phyloP scores from a whole-genome alignment of 2,888 invertebrate species.

The Drosophila fungiperda region DNA sequence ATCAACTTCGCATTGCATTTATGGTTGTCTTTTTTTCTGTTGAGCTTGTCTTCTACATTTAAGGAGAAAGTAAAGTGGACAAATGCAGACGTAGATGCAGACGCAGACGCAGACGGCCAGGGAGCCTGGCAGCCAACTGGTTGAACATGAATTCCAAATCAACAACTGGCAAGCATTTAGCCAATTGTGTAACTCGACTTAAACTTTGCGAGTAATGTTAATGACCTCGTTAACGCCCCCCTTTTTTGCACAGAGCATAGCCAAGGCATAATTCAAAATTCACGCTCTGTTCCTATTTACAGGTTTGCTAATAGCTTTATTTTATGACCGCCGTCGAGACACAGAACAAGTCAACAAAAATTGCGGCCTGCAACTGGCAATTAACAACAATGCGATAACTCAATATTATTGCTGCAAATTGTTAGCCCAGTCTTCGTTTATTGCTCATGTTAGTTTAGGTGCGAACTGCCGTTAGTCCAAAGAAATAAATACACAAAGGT shows the following conservation, averaged over 20 bases:
- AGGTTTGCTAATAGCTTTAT: slow-evolving; percentile 33
- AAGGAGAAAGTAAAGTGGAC: slow-evolving; percentile 75
- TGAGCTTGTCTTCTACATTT: slow-evolving; percentile 70
- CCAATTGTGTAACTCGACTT: slow-evolving; percentile 65
- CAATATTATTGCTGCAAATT: slow-evolving; percentile 22
- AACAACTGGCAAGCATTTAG: slow-evolving; percentile 40
- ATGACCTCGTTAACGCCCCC: slow-evolving; percentile 64
- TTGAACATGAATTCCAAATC: slow-evolving; percentile 65
- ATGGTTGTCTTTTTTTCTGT: slow-evolving; percentile 23
- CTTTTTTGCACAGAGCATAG: not conserved
- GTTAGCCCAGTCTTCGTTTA: slow-evolving; percentile 28
- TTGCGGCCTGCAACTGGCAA: slow-evolving; percentile 45
- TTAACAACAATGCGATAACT: slow-evolving; percentile 66
- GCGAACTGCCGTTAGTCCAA: slow-evolving; percentile 60
- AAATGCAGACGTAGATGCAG: slow-evolving; percentile 28
- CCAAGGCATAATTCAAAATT: not conserved
- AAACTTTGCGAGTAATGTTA: slow-evolving; percentile 70
- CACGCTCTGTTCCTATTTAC: slow-evolving; percentile 29
- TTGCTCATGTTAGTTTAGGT: slow-evolving; percentile 42
- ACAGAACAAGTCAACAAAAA: slow-evolving; percentile 43
- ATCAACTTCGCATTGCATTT: slow-evolving; percentile 64
- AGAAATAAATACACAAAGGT: slow-evolving; percentile 12
- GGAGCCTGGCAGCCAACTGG: slow-evolving; percentile 53
- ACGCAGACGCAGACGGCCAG: not conserved
- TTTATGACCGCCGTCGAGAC: slow-evolving; percentile 37